Percentiles rank a stretch among this genome's conserved stretches.
These are phyloP conservation scores for Phyllostomus hastatus DNA, from an alignment of 2,113 vertebrate species.

Conservation along the genomic window DNA sequence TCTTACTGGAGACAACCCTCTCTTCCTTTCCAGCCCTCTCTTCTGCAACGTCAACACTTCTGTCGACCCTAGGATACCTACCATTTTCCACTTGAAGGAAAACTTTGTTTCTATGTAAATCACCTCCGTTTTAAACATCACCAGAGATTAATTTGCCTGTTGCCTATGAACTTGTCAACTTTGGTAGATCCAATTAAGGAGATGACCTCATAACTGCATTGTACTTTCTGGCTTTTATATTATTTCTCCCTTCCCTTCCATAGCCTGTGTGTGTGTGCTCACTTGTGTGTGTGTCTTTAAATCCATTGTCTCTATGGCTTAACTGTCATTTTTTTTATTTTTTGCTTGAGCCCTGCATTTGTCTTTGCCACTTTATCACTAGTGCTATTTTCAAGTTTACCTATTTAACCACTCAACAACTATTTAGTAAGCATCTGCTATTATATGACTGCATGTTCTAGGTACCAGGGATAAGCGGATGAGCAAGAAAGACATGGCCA, in stretches of 20 bases:
- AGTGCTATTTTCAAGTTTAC: not conserved
- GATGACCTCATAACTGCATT: not conserved
- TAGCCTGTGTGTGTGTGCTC: not conserved
- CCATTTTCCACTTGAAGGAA: not conserved
- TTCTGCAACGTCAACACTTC: not conserved
- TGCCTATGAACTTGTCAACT: not conserved
- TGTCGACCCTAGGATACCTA: not conserved
- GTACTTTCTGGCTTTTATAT: not conserved
- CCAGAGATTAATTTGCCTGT: constrained; percentile 19
- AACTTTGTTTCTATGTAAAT: constrained; percentile 24
- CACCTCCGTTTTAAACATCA: not conserved
- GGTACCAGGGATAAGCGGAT: not conserved
- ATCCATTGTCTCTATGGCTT: not conserved
- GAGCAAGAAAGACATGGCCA: not conserved
- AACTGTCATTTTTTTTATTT: not conserved
- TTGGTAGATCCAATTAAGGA: not conserved
- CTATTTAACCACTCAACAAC: not conserved
- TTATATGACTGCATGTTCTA: not conserved
- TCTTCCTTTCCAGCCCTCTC: not conserved
- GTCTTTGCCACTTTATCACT: not conserved
- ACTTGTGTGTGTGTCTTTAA: not conserved
- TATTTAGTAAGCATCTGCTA: not conserved
- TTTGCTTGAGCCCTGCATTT: not conserved
- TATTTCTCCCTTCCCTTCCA: not conserved
- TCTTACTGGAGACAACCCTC: not conserved